These are phyloP conservation scores for Temnothorax nylanderi DNA, from an alignment of 1,140 invertebrate genomes.

Conservation along the genomic window DNA sequence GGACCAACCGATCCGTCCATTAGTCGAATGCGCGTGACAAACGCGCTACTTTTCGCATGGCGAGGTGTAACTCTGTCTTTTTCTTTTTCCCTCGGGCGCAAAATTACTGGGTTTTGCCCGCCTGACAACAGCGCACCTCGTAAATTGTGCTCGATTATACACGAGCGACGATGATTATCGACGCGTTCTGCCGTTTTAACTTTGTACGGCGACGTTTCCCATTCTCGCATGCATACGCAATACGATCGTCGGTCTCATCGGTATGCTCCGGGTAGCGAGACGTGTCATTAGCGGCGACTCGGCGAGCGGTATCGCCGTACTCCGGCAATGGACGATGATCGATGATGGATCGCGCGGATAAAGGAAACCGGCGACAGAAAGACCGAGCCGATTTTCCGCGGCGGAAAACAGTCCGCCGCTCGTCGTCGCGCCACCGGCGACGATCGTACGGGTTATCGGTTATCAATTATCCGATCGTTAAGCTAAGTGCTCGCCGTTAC, in stretches of 20 bases:
- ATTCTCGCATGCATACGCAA: slow-evolving; percentile 7
- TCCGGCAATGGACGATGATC: slow-evolving; percentile 30
- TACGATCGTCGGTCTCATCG: background rate
- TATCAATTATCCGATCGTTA: slow-evolving; percentile 59
- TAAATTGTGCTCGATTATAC: slow-evolving; percentile 50
- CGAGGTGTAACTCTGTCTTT: background rate
- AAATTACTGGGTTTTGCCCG: slow-evolving; percentile 42
- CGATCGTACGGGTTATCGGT: slow-evolving; percentile 37
- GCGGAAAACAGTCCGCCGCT: background rate
- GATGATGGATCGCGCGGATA: slow-evolving; percentile 36
- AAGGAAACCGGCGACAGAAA: slow-evolving; percentile 39
- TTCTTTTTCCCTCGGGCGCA: background rate
- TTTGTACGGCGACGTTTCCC: slow-evolving; percentile 25
- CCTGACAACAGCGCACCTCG: slow-evolving; percentile 38
- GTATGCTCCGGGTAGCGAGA: slow-evolving; percentile 38
- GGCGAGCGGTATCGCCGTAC: background rate
- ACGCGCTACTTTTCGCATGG: slow-evolving; percentile 24
- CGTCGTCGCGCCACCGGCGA: background rate
- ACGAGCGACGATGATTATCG: slow-evolving; percentile 52
- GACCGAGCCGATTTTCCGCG: slow-evolving; percentile 42
- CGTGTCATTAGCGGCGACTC: slow-evolving; percentile 49
- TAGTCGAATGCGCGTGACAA: slow-evolving; percentile 63
- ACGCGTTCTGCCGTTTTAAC: slow-evolving; percentile 21
- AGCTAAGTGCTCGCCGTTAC: slow-evolving; percentile 47
- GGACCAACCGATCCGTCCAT: slow-evolving; percentile 35